Percentiles rank a stretch among this genome's conserved stretches.
These are phyloP conservation scores for Brassicogethes aeneus DNA, from an alignment of 2,888 invertebrate genomes.

Conservation along the genomic window DNA sequence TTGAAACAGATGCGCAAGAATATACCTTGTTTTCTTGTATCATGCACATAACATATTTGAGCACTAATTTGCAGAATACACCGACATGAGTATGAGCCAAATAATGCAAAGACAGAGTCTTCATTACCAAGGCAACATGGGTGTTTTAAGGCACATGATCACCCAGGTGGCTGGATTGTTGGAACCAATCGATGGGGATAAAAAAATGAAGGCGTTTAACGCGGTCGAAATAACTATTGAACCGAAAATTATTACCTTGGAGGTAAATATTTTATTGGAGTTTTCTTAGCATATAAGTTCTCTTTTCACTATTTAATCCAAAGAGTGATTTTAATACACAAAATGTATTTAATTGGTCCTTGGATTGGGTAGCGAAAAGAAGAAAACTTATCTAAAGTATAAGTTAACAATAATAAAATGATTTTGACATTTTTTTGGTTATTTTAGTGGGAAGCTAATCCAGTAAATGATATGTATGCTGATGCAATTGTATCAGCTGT, in stretches of 20 bases:
- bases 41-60: no score
- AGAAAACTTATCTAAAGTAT: no score
- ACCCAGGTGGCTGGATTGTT: slow-evolving; percentile 71
- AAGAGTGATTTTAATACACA: no score
- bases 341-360: no score
- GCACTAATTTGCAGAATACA: slow-evolving; percentile 66
- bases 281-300: background rate
- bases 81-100: slow-evolving; percentile 88
- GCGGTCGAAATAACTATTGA: slow-evolving; percentile 76
- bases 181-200: slow-evolving; percentile 59
- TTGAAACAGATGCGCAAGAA: no score
- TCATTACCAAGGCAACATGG: slow-evolving; percentile 69
- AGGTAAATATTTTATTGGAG: slow-evolving; percentile 43
- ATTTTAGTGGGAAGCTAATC: slow-evolving; percentile 76
- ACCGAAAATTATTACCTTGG: slow-evolving; percentile 73
- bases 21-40: no score
- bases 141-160: slow-evolving; percentile 64
- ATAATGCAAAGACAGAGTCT: slow-evolving; percentile 89
- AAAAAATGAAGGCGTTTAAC: slow-evolving; percentile 66
- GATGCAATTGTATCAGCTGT: slow-evolving; percentile 88
- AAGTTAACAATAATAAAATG: no score
- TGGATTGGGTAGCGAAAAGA: no score
- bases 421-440: no score
- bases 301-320: background rate
- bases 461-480: slow-evolving; percentile 96